Evolutionary conservation across 2,888 invertebrate genomes (phyloP).

Genomic region (Pedicia rivosa): DNA sequence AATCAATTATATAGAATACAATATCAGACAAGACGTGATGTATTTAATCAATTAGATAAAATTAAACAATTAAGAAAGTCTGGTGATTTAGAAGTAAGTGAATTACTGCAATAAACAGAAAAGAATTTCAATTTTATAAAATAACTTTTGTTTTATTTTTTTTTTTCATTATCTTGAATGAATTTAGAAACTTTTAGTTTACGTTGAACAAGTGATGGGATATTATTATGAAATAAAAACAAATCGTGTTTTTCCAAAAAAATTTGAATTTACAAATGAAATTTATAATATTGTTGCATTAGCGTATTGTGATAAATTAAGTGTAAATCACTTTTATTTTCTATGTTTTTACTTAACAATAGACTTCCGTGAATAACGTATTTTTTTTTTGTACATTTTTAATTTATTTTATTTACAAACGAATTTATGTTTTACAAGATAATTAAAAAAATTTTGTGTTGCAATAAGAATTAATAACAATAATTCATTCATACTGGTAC

Average conservation of each 20-base stretch:
- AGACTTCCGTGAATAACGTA: not conserved
- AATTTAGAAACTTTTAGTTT: slow-evolving; percentile 13
- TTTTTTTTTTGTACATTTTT: not conserved
- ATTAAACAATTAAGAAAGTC: slow-evolving; percentile 16
- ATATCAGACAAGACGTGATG: slow-evolving; percentile 22
- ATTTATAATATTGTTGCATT: slow-evolving; percentile 18
- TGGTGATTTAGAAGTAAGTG: slow-evolving; percentile 16
- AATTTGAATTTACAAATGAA: slow-evolving; percentile 17
- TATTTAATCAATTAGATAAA: slow-evolving; percentile 18
- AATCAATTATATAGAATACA: slow-evolving; percentile 20
- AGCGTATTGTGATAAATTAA: slow-evolving; percentile 14
- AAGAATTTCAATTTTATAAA: not conserved
- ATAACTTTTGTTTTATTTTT: not conserved
- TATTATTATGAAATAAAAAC: slow-evolving; percentile 17
- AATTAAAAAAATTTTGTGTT: no score
- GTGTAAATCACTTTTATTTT: no score
- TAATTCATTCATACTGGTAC: no score
- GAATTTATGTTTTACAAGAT: no score
- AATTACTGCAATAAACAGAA: not conserved
- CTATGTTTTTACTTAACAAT: no score
- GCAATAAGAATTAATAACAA: no score
- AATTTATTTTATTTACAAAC: no score
- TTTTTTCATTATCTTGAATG: not conserved
- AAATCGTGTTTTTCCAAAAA: slow-evolving; percentile 18
- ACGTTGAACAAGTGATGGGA: slow-evolving; percentile 16